Percentiles rank a stretch among this genome's conserved stretches.
Conservation (phyloP, 2,113 vertebrate genomes). For the Talpa occidentalis region DNA sequence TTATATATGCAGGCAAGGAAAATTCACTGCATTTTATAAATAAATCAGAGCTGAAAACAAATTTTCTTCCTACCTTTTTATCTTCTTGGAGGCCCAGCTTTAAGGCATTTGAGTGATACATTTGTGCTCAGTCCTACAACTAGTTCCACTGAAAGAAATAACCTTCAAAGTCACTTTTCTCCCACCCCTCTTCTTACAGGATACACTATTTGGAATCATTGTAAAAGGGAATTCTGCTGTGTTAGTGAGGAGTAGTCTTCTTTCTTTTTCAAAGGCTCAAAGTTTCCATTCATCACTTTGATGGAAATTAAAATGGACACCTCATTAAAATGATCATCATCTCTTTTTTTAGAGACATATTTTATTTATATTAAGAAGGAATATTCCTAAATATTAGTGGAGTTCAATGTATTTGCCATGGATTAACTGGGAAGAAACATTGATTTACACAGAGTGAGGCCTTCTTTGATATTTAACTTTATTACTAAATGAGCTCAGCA, state of each 20-base stretch:
- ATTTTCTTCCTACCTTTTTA: slow-evolving; percentile 80
- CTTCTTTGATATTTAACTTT: not conserved
- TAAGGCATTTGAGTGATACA: slow-evolving; percentile 81
- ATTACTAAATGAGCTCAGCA: not conserved
- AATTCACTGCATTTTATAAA: slow-evolving; percentile 81
- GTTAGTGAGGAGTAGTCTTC: slow-evolving; percentile 58
- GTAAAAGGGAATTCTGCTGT: slow-evolving; percentile 65
- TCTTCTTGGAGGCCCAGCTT: slow-evolving; percentile 80
- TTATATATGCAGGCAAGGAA: slow-evolving; percentile 77
- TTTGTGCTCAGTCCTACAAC: slow-evolving; percentile 78
- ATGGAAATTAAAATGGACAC: slow-evolving; percentile 58
- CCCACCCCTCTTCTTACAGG: slow-evolving; percentile 70
- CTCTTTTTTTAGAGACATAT: slow-evolving; percentile 71
- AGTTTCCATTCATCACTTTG: slow-evolving; percentile 3
- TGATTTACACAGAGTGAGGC: not conserved
- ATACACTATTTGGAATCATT: slow-evolving; percentile 71
- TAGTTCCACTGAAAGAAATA: slow-evolving; percentile 70
- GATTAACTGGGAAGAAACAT: not conserved
- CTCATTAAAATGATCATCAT: slow-evolving; percentile 72
- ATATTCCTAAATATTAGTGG: slow-evolving; percentile 31
- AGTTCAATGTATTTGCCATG: not conserved
- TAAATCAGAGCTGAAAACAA: slow-evolving; percentile 84
- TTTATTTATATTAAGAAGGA: slow-evolving; percentile 75
- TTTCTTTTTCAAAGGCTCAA: not conserved
- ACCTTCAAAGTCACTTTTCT: slow-evolving; percentile 84